phyloP scores from a whole-genome alignment of 2,113 vertebrate genomes.

The Pavo muticus region DNA sequence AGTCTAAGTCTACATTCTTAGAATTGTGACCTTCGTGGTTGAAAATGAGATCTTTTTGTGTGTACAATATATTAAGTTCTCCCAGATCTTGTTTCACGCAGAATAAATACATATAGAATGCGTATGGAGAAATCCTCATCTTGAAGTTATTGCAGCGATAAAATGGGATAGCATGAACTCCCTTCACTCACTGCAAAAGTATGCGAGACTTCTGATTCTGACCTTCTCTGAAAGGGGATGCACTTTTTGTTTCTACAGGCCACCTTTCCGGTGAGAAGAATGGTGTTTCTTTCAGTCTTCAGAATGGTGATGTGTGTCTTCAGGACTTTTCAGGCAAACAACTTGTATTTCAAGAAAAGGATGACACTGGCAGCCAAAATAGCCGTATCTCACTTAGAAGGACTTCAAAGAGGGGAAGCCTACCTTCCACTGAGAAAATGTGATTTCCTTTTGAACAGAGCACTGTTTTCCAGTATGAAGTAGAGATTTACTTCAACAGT shows the following conservation, averaged over 20 bases:
- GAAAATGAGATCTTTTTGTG: neutral
- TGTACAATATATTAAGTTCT: neutral
- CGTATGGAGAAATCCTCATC: neutral
- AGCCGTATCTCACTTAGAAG: slow-evolving; percentile 73
- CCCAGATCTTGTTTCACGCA: neutral
- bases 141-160: neutral
- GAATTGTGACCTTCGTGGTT: neutral
- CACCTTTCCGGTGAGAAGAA: slow-evolving; percentile 78
- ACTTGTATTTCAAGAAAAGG: slow-evolving; percentile 69
- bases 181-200: neutral
- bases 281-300: slow-evolving; percentile 77
- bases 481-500: slow-evolving; percentile 64
- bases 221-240: neutral
- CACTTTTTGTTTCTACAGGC: slow-evolving; percentile 69
- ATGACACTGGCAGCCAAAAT: slow-evolving; percentile 73
- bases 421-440: slow-evolving; percentile 81
- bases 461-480: slow-evolving; percentile 60
- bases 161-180: neutral
- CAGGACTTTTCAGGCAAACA: slow-evolving; percentile 80
- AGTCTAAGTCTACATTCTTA: neutral
- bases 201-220: neutral
- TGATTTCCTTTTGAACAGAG: slow-evolving; percentile 69
- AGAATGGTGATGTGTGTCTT: slow-evolving; percentile 81
- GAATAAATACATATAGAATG: neutral
- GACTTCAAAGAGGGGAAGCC: slow-evolving; percentile 81